These are phyloP conservation scores for Barypeithes pellucidus DNA, from an alignment of 2,888 invertebrate species.

Conservation along the genomic window DNA sequence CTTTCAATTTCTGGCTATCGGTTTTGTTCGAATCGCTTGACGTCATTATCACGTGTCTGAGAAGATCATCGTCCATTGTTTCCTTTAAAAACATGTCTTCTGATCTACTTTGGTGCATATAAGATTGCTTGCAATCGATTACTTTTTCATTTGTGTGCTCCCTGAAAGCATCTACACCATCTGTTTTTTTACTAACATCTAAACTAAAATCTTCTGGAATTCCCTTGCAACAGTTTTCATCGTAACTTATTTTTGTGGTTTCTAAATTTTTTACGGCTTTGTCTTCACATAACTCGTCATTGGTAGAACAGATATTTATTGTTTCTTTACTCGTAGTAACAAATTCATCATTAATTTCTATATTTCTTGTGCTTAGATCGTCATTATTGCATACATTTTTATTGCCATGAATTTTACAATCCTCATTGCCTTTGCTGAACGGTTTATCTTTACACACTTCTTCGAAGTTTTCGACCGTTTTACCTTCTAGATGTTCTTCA, in stretches of 20 bases:
- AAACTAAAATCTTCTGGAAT: no score
- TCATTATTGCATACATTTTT: neutral
- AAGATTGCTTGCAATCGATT: neutral
- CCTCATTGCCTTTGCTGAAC: neutral
- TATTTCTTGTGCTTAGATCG: no score
- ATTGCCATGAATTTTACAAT: neutral
- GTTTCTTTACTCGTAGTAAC: no score
- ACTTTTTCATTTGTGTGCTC: neutral
- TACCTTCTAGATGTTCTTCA: neutral
- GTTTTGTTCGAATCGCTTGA: constrained; percentile 50
- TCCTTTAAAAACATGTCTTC: neutral
- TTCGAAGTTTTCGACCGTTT: neutral
- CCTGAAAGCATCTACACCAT: neutral
- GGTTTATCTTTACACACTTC: neutral
- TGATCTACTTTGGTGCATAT: neutral
- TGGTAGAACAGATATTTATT: no score
- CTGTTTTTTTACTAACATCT: no score
- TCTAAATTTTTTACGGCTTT: no score
- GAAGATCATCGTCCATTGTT: neutral
- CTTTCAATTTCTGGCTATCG: constrained; percentile 46
- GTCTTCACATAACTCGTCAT: no score
- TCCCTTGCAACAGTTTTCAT: no score
- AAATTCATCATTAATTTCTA: no score
- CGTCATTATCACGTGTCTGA: constrained; percentile 41
- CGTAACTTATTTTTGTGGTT: no score